phyloP scores from a whole-genome alignment of 2,113 vertebrate species.

The Hyperoodon ampullatus region DNA sequence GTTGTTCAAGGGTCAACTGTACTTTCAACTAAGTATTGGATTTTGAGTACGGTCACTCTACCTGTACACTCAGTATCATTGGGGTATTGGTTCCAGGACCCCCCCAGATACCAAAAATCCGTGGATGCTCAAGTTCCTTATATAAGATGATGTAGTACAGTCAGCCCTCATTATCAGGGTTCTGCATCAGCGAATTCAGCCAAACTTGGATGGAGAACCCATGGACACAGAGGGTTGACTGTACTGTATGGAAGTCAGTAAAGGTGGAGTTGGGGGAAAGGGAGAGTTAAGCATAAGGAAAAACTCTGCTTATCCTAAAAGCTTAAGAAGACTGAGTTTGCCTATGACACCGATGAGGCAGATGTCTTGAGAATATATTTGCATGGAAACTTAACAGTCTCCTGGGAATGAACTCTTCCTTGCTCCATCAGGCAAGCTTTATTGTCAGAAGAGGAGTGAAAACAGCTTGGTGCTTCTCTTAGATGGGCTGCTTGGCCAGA shows the following conservation, averaged over 20 bases:
- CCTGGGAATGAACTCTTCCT: not conserved
- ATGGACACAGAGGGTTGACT: not conserved
- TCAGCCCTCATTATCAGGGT: accelerated
- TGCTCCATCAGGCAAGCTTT: not conserved
- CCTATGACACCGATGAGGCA: not conserved
- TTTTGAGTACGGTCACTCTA: not conserved
- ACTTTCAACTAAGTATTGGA: not conserved
- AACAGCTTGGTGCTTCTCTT: not conserved
- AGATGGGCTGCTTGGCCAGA: not conserved
- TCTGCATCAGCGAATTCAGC: not conserved
- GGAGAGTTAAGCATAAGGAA: not conserved
- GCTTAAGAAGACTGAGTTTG: not conserved
- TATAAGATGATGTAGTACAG: not conserved
- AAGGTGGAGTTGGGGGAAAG: not conserved
- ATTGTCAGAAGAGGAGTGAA: not conserved
- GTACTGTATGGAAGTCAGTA: not conserved
- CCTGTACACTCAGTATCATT: not conserved
- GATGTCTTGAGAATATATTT: not conserved
- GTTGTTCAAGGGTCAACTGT: not conserved
- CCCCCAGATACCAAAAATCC: not conserved
- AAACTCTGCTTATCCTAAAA: not conserved
- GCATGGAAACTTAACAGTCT: not conserved
- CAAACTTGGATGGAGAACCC: not conserved
- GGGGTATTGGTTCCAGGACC: not conserved
- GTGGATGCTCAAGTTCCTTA: not conserved